These are phyloP conservation scores for Pristionchus entomophagus DNA, from an alignment of 2,888 invertebrate species.

Conservation along the genomic window DNA sequence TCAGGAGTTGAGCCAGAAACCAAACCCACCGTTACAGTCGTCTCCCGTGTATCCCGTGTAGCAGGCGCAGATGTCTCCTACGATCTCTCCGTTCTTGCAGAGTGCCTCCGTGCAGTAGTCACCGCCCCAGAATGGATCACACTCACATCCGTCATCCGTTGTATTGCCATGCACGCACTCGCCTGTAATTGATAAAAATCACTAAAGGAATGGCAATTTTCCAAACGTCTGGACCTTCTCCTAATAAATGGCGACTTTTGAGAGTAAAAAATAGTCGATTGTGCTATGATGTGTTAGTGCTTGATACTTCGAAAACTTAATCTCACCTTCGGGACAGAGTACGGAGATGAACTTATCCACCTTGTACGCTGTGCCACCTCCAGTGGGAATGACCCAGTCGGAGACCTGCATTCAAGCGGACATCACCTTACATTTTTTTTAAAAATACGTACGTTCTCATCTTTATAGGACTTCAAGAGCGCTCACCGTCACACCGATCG, in stretches of 20 bases:
- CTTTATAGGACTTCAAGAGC: not conserved
- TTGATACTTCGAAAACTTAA: no score
- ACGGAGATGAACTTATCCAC: constrained; percentile 37
- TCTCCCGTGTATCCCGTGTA: not conserved
- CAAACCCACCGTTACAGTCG: not conserved
- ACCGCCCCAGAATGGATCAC: not conserved
- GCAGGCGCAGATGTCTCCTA: not conserved
- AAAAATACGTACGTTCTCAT: not conserved
- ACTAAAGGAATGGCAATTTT: no score
- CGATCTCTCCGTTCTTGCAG: constrained; percentile 10
- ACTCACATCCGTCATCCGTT: not conserved
- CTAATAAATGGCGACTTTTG: no score
- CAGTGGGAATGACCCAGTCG: not conserved
- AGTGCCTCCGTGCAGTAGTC: not conserved
- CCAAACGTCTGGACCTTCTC: no score
- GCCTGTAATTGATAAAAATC: not conserved
- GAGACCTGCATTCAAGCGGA: not conserved
- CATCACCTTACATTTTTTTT: not conserved
- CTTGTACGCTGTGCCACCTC: not conserved
- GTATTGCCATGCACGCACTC: not conserved
- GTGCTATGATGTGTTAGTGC: no score
- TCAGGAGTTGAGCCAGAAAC: not conserved
- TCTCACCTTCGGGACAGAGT: not conserved
- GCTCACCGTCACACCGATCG: not conserved
- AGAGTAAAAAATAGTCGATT: no score